Evolutionary conservation across 2,797 vertebrate genomes (phyloP).

Genomic region (Ptychadena robeensis): DNA sequence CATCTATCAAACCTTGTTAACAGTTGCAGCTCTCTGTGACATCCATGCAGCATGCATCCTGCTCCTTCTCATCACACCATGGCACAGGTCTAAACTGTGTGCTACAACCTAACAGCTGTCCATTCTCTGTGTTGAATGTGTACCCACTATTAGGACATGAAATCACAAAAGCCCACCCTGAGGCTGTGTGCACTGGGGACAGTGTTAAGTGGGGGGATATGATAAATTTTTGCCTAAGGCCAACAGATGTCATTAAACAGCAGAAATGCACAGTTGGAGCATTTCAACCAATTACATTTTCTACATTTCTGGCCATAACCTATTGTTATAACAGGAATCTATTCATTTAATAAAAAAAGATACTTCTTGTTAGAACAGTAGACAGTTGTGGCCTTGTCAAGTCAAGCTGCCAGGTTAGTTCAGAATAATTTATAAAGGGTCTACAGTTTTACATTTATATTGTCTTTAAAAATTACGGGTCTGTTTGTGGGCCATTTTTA

Average conservation of each 20-base stretch:
- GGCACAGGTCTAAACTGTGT: constrained; percentile 27
- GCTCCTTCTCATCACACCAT: constrained; percentile 27
- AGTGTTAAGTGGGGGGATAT: constrained; percentile 52
- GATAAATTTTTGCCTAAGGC: constrained; percentile 54
- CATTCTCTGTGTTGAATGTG: constrained; percentile 42
- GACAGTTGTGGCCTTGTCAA: background rate
- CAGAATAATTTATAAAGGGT: background rate
- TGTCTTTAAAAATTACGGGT: too few species aligned
- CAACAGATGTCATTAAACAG: constrained; percentile 36
- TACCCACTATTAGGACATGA: constrained; percentile 45
- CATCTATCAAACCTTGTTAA: constrained; percentile 54
- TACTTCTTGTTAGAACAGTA: background rate
- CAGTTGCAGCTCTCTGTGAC: constrained; percentile 12
- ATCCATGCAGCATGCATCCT: constrained; percentile 24
- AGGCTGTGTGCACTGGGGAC: constrained; percentile 35
- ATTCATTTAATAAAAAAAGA: background rate
- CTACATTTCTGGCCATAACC: background rate
- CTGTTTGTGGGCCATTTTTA: too few species aligned
- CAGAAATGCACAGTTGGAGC: constrained; percentile 28
- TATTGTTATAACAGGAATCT: background rate
- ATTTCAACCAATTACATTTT: constrained; percentile 28
- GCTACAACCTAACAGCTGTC: constrained; percentile 49
- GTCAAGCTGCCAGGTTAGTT: background rate
- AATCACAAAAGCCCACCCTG: constrained; percentile 56
- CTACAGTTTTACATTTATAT: background rate